These are phyloP conservation scores for Todiramphus chloris DNA, from an alignment of 2,113 vertebrate species.

Conservation along the genomic window DNA sequence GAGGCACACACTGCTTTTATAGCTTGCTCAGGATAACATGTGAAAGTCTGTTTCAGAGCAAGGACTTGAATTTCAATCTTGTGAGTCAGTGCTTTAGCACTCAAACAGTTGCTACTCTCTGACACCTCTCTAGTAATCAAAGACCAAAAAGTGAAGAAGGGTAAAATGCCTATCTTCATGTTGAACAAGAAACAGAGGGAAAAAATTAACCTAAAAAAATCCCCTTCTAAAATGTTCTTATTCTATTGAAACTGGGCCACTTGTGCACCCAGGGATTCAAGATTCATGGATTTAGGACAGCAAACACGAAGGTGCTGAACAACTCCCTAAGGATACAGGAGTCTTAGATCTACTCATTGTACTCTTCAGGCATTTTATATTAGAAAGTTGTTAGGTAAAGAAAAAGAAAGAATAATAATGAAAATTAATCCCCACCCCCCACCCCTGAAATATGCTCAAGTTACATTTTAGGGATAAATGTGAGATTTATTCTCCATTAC, in stretches of 20 bases:
- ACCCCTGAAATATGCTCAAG: background rate
- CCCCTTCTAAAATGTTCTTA: background rate
- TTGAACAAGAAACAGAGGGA: background rate
- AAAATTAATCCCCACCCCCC: background rate
- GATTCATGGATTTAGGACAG: constrained; percentile 64
- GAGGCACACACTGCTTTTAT: background rate
- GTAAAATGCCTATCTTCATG: background rate
- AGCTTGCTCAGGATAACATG: constrained; percentile 16
- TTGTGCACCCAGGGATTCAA: constrained; percentile 26
- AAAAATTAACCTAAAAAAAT: constrained; percentile 4
- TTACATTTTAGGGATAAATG: constrained; percentile 7
- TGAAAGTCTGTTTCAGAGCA: constrained; percentile 38
- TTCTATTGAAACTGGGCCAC: constrained; percentile 43
- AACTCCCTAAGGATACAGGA: background rate
- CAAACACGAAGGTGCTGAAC: constrained; percentile 42
- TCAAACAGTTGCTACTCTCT: constrained; percentile 4
- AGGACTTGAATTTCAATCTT: constrained; percentile 46
- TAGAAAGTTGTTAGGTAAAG: background rate
- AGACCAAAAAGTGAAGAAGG: constrained; percentile 24
- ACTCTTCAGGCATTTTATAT: constrained; percentile 8
- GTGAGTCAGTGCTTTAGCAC: constrained; percentile 31
- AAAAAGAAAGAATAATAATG: background rate
- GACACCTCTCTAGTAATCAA: constrained; percentile 19
- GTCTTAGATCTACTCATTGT: constrained; percentile 1
- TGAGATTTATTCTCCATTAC: background rate